Percentiles rank a stretch among this genome's conserved stretches.
Evolutionary conservation across 2,888 invertebrate species (phyloP).

Genomic region (Drosophila emarginata): DNA sequence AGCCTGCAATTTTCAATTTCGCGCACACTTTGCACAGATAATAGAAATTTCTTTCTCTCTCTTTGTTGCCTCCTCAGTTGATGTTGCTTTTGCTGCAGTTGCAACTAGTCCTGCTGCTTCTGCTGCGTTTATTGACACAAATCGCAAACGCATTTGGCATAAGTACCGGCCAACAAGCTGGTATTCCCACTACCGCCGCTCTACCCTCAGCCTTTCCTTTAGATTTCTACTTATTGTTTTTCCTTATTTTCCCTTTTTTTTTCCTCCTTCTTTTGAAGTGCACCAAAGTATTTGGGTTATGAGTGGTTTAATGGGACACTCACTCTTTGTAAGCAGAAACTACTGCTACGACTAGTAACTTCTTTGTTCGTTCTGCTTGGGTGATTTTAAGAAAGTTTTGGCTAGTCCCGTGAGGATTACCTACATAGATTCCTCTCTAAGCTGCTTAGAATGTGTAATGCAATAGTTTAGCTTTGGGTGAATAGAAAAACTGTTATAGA

Average conservation of each 20-base stretch:
- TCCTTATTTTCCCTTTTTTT: not conserved
- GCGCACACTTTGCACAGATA: constrained; percentile 78
- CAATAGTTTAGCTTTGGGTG: constrained; percentile 18
- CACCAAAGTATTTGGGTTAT: constrained; percentile 62
- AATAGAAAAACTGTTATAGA: not conserved
- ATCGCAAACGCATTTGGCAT: constrained; percentile 77
- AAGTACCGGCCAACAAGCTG: constrained; percentile 60
- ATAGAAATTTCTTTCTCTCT: constrained; percentile 72
- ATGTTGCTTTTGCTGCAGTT: not conserved
- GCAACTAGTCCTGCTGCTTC: constrained; percentile 19
- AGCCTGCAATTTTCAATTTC: constrained; percentile 74
- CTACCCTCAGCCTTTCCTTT: not conserved
- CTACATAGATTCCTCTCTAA: constrained; percentile 34
- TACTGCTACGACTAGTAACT: not conserved
- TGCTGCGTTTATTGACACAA: constrained; percentile 73
- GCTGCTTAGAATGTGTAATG: constrained; percentile 41
- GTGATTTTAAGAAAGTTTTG: constrained; percentile 23
- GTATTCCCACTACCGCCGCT: not conserved
- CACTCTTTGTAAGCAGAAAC: constrained; percentile 18
- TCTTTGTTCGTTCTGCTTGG: constrained; percentile 45
- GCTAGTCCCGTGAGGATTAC: not conserved
- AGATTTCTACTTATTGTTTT: constrained; percentile 43
- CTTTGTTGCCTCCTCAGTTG: constrained; percentile 10
- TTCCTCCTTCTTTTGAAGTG: constrained; percentile 8
- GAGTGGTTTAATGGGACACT: constrained; percentile 69